Base-by-base conservation (phyloP, 2,113 vertebrate species). In the Rhipidura dahli region DNA sequence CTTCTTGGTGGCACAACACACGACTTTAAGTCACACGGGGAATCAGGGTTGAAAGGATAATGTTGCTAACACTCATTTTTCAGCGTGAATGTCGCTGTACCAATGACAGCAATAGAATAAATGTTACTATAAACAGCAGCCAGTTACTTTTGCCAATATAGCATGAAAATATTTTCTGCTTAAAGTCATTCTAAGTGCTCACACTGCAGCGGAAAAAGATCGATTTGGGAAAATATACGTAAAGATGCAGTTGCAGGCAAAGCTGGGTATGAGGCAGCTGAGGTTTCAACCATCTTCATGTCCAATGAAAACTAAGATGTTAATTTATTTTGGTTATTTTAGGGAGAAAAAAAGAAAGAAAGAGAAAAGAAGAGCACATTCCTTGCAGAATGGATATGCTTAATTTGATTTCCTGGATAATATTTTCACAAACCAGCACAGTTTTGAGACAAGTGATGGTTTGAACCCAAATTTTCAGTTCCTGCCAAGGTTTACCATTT, bases 41-140 rank as follows among this genome's bases (percentile, higher is more conserved):
- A 95, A 89, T 84, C 44, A 72, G 71, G 60, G 69, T 13, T 91
- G 89, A 92, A 89, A 94, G 65, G 61, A 93, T 89, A 87, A 91
- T 56, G 18, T 30, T 73, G 54, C 54, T 85, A 79, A 87, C 1
- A 2, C 15, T 60, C 77, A 79, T 87, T 93, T 94, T 95, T 97
- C 93, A 91, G 45, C 1, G 0, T 27, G 66, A 87, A 71, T 54
- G 50, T 27, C 3, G 3, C 84, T 61, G 37, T 68, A 89, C 14
- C 69, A 68, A 24, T 64, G 84, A 83, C 83, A 92, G 44, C 51
- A 72, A 45, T 23, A 75, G 57, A 93, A 89, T 65, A 91, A 87
- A 87, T 51, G 83, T n/a, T 87, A 82, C 73, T 60, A 26, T 40
- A 89, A 90, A 78, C 37, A 82, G 50, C 37, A 84, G 15, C 92